Evolutionary conservation across 2,888 invertebrate genomes (phyloP), one percentile per base, ranked within the genome.

Genomic region (Acronicta aceris): DNA sequence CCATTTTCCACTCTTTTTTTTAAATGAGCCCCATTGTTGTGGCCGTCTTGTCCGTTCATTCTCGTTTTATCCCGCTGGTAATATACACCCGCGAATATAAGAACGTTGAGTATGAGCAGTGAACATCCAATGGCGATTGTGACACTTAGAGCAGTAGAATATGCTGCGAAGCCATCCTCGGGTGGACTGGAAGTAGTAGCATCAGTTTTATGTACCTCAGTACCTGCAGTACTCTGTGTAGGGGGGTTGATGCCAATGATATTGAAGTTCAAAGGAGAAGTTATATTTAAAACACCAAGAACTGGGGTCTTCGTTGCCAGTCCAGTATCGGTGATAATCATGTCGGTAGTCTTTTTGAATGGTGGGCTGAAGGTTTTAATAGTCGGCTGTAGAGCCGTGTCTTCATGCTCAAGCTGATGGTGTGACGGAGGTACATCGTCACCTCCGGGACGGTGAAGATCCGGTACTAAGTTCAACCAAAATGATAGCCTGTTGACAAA

Each of bases 81-180:
- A 88, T 98, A 99, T 0, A 99, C 98, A 5, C 98, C 98, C 55
- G 98, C 98, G 85, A 99, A 99, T 83, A 99, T 98, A 30, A 99
- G 94, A 47, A 99, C 98, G 86, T 99, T 99, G 5, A 99, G 94
- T 81, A 99, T 98, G 21, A 99, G 95, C 62, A 99, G 92, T 5
- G 98, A 98, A 85, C 98, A 98, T 41, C 99, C 99, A 71, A 99
- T 98, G 49, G 98, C 99, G 78, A 99, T 98, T 16, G 98, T 98
- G 0, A 98, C 98, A 88, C 98, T 98, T 13, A 98, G 92, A 2
- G 98, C 98, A 5, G 98, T 98, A 0, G 98, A 98, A 82, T 98
- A 98, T 0, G 98, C 97, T 0, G 98, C 98, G 80, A 98, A 98
- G 1, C 98, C 98, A 73, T 98, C 98, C 85, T 98, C 98, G n/a